Evolutionary conservation across 2,888 invertebrate genomes (phyloP).

Genomic region (Diplolepis rosae): DNA sequence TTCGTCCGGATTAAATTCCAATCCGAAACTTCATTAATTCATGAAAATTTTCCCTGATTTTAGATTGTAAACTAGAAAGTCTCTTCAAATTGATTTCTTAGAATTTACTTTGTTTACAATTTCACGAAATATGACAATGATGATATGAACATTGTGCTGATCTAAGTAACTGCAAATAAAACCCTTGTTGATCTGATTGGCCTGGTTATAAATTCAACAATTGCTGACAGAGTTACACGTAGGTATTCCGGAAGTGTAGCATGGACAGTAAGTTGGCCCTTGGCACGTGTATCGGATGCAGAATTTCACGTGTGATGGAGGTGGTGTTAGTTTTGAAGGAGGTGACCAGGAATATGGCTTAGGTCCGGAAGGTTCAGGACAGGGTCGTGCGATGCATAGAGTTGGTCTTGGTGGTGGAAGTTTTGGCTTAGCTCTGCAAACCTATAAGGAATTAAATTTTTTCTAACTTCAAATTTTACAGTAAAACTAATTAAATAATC

Average conservation of each 20-base stretch:
- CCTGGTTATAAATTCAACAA: background rate
- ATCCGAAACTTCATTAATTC: too few species aligned
- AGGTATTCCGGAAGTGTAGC: conserved; percentile 48
- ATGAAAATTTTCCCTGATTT: too few species aligned
- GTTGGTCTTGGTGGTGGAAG: conserved; percentile 42
- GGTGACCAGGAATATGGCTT: conserved; percentile 42
- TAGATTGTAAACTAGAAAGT: too few species aligned
- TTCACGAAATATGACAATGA: too few species aligned
- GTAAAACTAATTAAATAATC: too few species aligned
- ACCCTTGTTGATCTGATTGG: conserved; percentile 41
- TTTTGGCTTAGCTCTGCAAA: conserved; percentile 46
- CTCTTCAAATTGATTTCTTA: too few species aligned
- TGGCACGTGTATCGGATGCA: conserved; percentile 54
- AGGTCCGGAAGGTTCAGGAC: conserved; percentile 41
- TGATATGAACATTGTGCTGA: background rate
- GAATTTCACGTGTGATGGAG: conserved; percentile 54
- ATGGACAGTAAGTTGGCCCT: conserved; percentile 50
- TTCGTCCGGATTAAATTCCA: too few species aligned
- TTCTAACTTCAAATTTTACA: too few species aligned
- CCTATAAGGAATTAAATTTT: conserved; percentile 40
- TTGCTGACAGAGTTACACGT: conserved; percentile 21
- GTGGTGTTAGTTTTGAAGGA: conserved; percentile 48
- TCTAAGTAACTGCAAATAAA: conserved; percentile 4
- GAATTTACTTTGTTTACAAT: too few species aligned
- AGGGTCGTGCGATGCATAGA: conserved; percentile 52